Evolutionary conservation across 1,140 invertebrate genomes (phyloP).

Genomic region (Cataglyphis hispanica): DNA sequence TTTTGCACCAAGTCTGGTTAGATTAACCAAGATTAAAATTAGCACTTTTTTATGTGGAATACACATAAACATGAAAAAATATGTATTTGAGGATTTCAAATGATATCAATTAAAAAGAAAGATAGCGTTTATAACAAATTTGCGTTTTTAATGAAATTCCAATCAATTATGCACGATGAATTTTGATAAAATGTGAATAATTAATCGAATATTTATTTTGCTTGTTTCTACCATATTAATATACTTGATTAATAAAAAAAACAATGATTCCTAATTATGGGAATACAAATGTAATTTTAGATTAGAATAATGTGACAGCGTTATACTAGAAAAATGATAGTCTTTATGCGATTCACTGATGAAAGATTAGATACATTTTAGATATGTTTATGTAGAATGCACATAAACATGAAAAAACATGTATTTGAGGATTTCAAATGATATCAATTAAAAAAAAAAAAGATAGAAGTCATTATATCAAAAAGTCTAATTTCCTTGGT

Average conservation of each 20-base stretch:
- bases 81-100: too few relatives aligned
- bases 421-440: slow-evolving; percentile 12
- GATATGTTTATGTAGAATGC: background rate
- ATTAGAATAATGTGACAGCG: too few relatives aligned
- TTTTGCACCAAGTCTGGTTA: too few relatives aligned
- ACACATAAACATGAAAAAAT: too few relatives aligned
- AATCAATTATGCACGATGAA: background rate
- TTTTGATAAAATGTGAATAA: background rate
- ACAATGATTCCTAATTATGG: background rate
- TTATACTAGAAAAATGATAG: background rate
- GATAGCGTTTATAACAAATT: background rate
- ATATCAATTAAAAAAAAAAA: background rate
- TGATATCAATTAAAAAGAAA: too few relatives aligned
- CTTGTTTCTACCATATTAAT: background rate
- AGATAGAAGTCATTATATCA: background rate
- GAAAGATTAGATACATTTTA: background rate
- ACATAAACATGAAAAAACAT: background rate
- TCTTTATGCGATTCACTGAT: background rate
- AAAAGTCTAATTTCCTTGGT: background rate
- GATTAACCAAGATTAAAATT: too few relatives aligned
- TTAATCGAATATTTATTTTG: slow-evolving; percentile 1
- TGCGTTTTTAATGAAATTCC: background rate
- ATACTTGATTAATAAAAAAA: slow-evolving; percentile 4
- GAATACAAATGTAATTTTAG: background rate
- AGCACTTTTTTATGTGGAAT: too few relatives aligned